phyloP scores from a whole-genome alignment of 1,140 invertebrate genomes.

The Drosophila obscura region DNA sequence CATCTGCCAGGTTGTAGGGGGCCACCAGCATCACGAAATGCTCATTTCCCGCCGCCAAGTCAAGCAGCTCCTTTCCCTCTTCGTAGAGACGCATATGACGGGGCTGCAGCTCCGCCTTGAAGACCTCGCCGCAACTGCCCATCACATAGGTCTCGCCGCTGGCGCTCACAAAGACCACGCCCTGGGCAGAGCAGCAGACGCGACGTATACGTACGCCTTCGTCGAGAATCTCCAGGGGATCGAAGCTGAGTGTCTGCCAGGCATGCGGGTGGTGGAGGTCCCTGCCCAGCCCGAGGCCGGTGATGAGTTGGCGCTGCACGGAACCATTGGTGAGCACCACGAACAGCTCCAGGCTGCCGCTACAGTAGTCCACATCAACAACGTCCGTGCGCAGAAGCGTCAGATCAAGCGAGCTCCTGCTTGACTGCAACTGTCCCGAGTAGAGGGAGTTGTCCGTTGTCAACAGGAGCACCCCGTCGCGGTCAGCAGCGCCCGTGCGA shows the following conservation, averaged over 20 bases:
- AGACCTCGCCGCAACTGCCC: slow-evolving; percentile 74
- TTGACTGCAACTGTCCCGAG: slow-evolving; percentile 22
- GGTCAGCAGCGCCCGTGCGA: background rate
- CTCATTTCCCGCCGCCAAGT: slow-evolving; percentile 70
- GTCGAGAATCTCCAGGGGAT: slow-evolving; percentile 72
- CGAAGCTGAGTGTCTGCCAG: slow-evolving; percentile 70
- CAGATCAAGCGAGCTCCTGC: slow-evolving; percentile 35
- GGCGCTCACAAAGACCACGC: slow-evolving; percentile 67
- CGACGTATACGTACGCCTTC: slow-evolving; percentile 68
- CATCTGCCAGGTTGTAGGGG: slow-evolving; percentile 51
- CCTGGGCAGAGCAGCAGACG: slow-evolving; percentile 69
- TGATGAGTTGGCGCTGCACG: slow-evolving; percentile 55
- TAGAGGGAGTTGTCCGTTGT: slow-evolving; percentile 68
- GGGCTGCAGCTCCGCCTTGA: slow-evolving; percentile 65
- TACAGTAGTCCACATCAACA: slow-evolving; percentile 70
- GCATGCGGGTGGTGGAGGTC: slow-evolving; percentile 22
- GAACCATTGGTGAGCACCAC: slow-evolving; percentile 59
- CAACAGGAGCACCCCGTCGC: slow-evolving; percentile 48
- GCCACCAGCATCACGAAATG: slow-evolving; percentile 73
- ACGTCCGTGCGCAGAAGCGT: slow-evolving; percentile 52
- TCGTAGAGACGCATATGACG: slow-evolving; percentile 72
- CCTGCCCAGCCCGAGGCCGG: slow-evolving; percentile 1
- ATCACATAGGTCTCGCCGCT: slow-evolving; percentile 67
- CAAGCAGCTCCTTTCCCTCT: slow-evolving; percentile 67
- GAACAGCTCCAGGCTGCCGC: slow-evolving; percentile 52